A percentile compares a stretch with the other conserved stretches of the same genome.
These are phyloP conservation scores for Limanda limanda DNA, from an alignment of 2,113 vertebrate genomes.

Conservation along the genomic window DNA sequence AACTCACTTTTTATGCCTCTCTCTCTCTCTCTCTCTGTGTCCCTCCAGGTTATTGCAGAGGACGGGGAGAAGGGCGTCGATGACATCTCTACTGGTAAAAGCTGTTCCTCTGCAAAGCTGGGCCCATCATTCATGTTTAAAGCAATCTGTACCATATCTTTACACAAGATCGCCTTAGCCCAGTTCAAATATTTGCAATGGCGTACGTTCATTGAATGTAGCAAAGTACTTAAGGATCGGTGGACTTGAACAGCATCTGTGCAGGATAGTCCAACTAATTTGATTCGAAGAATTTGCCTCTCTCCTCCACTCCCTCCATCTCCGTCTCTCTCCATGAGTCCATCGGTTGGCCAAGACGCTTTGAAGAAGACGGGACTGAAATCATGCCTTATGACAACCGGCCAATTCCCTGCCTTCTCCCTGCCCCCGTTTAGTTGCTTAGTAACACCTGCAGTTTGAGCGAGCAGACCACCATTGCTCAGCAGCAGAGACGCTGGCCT, in stretches of 20 bases:
- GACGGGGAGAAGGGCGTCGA: slow-evolving; percentile 71
- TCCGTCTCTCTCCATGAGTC: slow-evolving; percentile 22
- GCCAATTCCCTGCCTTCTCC: slow-evolving; percentile 77
- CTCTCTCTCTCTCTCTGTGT: slow-evolving; percentile 35
- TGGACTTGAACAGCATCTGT: not conserved
- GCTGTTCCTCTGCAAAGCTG: slow-evolving; percentile 28
- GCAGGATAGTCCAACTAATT: slow-evolving; percentile 20
- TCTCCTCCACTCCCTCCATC: slow-evolving; percentile 18
- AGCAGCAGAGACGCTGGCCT: slow-evolving; percentile 65
- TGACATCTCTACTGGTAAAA: slow-evolving; percentile 68
- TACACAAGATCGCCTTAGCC: not conserved
- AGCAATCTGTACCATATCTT: not conserved
- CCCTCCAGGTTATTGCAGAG: slow-evolving; percentile 79
- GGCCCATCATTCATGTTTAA: slow-evolving; percentile 2
- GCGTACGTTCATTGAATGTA: slow-evolving; percentile 14
- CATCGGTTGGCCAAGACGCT: slow-evolving; percentile 43
- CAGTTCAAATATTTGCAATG: slow-evolving; percentile 20
- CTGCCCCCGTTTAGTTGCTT: slow-evolving; percentile 83
- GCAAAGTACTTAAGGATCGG: slow-evolving; percentile 1
- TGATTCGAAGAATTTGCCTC: slow-evolving; percentile 31
- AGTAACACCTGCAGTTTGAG: slow-evolving; percentile 84
- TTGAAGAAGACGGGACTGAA: slow-evolving; percentile 71
- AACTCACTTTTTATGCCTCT: slow-evolving; percentile 53
- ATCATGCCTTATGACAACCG: slow-evolving; percentile 74
- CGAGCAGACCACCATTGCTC: slow-evolving; percentile 69